Evolutionary conservation across 92 coral and sea anemone genomes (phyloP).

Genomic region (Pocillopora meandrina): DNA sequence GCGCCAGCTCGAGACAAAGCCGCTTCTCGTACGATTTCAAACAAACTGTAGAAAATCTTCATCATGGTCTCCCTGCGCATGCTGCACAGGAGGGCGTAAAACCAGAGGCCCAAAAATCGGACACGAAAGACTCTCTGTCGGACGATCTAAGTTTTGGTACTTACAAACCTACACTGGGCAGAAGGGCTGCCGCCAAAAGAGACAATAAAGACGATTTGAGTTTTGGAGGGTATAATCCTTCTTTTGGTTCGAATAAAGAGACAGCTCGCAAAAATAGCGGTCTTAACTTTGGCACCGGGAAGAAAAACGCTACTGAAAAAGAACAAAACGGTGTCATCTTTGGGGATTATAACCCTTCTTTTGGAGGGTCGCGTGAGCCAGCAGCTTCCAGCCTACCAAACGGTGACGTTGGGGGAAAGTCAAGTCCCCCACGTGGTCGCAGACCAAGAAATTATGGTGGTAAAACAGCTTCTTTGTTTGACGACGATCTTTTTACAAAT

Average conservation of each 20-base stretch:
- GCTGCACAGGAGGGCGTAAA: constrained; percentile 72
- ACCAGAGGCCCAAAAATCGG: constrained; percentile 41
- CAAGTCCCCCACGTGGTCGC: constrained; percentile 56
- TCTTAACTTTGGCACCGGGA: constrained; percentile 65
- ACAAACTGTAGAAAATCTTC: constrained; percentile 88
- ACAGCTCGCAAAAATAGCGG: constrained; percentile 60
- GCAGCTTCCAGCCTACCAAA: constrained; percentile 29
- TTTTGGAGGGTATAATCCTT: constrained; percentile 70
- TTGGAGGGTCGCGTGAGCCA: constrained; percentile 41
- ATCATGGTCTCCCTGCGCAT: constrained; percentile 93
- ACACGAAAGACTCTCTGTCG: constrained; percentile 37
- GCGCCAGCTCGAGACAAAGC: constrained; percentile 60
- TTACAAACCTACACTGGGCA: constrained; percentile 75
- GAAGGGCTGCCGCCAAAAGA: constrained; percentile 48
- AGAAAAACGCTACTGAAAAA: constrained; percentile 23
- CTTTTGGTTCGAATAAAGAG: constrained; percentile 58
- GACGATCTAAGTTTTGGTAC: constrained; percentile 83
- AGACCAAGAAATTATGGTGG: constrained; percentile 39
- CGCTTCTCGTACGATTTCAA: constrained; percentile 76
- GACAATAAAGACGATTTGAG: constrained; percentile 32
- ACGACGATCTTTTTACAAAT: constrained; percentile 68
- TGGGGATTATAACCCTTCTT: constrained; percentile 73
- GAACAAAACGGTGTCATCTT: constrained; percentile 46
- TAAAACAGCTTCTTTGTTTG: constrained; percentile 62
- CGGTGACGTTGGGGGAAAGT: constrained; percentile 43